Conservation (phyloP, 2,113 vertebrate species). For the Anarhynchus alexandrinus region DNA sequence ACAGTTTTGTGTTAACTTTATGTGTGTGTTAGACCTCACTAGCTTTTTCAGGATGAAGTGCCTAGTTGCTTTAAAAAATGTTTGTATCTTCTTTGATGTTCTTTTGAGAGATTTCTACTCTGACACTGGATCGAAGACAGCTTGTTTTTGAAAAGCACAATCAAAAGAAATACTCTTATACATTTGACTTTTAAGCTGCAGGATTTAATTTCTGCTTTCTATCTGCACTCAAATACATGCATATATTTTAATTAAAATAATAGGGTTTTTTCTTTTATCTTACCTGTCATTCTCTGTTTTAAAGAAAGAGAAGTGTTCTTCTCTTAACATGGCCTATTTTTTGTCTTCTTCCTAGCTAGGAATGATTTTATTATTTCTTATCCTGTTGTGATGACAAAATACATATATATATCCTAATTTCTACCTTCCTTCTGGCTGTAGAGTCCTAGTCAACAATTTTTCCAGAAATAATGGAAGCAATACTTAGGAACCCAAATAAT, state of each 20-base stretch:
- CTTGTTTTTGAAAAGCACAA: conserved; percentile 8
- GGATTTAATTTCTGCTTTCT: background rate
- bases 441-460: too few relatives aligned
- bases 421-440: too few relatives aligned
- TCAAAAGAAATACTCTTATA: background rate
- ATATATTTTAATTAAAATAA: conserved; percentile 39
- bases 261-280: background rate
- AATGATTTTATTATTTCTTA: too few relatives aligned
- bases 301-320: too few relatives aligned
- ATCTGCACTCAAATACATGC: background rate
- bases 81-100: background rate
- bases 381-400: too few relatives aligned
- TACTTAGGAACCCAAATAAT: too few relatives aligned
- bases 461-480: too few relatives aligned
- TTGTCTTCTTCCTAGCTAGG: too few relatives aligned
- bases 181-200: background rate
- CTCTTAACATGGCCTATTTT: too few relatives aligned
- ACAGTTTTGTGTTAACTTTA: background rate
- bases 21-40: background rate
- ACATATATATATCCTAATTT: too few relatives aligned
- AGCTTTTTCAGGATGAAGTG: background rate
- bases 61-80: background rate
- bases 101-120: background rate
- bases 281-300: background rate
- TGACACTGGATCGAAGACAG: background rate